phyloP scores from a whole-genome alignment of 2,113 vertebrate species.

The Thomomys bottae region DNA sequence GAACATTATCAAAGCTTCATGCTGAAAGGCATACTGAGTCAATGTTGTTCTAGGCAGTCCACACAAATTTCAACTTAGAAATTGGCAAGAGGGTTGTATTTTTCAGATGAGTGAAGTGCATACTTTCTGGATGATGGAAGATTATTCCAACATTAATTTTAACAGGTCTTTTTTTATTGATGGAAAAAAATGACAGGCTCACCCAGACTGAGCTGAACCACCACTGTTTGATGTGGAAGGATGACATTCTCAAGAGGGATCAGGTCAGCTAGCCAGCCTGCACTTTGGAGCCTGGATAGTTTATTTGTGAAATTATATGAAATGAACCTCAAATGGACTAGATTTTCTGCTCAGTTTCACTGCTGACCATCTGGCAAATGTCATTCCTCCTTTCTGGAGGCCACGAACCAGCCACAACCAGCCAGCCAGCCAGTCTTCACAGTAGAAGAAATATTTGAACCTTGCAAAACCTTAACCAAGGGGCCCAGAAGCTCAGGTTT shows the following conservation, averaged over 20 bases:
- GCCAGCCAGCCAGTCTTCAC: neutral
- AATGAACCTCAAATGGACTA: neutral
- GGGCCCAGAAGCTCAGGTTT: constrained; percentile 1
- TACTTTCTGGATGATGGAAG: constrained; percentile 76
- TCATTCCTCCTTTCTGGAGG: neutral
- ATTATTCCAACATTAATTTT: constrained; percentile 69
- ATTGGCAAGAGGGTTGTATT: constrained; percentile 62
- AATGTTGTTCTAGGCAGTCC: constrained; percentile 64
- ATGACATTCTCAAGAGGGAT: neutral
- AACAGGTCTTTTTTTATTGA: constrained; percentile 57
- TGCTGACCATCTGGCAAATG: neutral
- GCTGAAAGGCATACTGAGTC: constrained; percentile 50
- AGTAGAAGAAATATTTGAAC: neutral
- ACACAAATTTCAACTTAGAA: constrained; percentile 56
- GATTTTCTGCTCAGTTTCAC: neutral
- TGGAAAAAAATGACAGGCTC: constrained; percentile 49
- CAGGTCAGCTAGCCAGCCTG: neutral
- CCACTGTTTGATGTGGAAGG: neutral
- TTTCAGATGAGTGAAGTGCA: constrained; percentile 74
- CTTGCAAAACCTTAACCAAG: neutral
- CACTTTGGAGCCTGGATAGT: neutral
- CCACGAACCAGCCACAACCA: neutral
- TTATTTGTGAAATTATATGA: neutral
- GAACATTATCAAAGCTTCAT: constrained; percentile 9
- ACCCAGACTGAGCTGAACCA: constrained; percentile 5